These are phyloP conservation scores for Sarcophaga rosellei DNA, from an alignment of 2,888 invertebrate species.

Conservation along the genomic window DNA sequence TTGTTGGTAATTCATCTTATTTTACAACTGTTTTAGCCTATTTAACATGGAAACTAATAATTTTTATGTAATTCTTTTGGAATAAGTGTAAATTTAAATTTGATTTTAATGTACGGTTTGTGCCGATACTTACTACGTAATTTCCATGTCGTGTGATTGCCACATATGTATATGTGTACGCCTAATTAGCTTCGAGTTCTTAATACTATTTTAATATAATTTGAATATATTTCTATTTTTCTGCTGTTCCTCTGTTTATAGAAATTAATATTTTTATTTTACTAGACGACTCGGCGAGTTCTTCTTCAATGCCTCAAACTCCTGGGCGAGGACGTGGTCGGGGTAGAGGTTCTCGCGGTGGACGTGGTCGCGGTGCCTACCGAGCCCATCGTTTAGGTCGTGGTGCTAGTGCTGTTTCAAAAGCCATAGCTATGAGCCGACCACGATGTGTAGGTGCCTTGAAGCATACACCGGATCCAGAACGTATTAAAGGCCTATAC, in stretches of 20 bases:
- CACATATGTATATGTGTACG: no score
- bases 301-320: conserved; percentile 63
- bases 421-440: conserved; percentile 76
- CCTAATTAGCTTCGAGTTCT: no score
- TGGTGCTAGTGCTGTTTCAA: conserved; percentile 78
- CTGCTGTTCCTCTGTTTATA: background rate
- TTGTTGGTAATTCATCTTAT: no score
- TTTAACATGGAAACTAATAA: no score
- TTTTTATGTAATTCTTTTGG: no score
- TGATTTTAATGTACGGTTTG: no score
- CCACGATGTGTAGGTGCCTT: conserved; percentile 79
- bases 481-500: conserved; percentile 77
- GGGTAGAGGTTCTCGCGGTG: conserved; percentile 74
- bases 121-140: no score
- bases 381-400: conserved; percentile 78
- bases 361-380: conserved; percentile 73
- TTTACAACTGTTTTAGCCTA: no score
- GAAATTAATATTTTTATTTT: background rate
- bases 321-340: conserved; percentile 76
- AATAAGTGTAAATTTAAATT: no score
- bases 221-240: background rate
- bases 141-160: no score
- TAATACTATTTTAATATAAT: no score
- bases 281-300: conserved; percentile 70
- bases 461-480: conserved; percentile 79